Evolutionary conservation across 2,888 invertebrate genomes (phyloP), one percentile per base, ranked within the genome.

Genomic region (Xylophagus ater): DNA sequence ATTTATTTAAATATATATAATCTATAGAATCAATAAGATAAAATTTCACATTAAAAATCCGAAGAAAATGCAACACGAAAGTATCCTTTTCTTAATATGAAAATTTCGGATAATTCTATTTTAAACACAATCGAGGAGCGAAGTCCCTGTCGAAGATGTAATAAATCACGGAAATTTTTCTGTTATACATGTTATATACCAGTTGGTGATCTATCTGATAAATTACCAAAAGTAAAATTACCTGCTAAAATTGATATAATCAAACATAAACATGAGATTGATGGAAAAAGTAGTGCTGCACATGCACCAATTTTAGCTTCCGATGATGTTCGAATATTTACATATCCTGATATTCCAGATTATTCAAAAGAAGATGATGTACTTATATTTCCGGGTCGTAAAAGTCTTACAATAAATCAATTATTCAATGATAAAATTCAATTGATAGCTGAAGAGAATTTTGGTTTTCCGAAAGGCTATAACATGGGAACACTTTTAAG

Each of bases 231-330:
- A 39, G 75, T 93, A 14, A 74, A 76, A 67, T 67, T 97, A 17
- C 96, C 96, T 3, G 62, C 96, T 8, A 78, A 85, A 61, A 79
- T 98, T 26, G 94, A 96, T 57, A 88, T 98, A 32, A 87, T 98
- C 34, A 97, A 96, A 61, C 96, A 98, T 59, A 78, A 76, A 41
- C 74, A 78, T 58, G 97, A 98, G 72, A 86, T 89, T 38, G 92
- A 92, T 65, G 94, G 96, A 0, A 97, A 97, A 69, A 93, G 93
- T 58, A 97, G 96, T 14, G 86, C 94, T 4, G 77, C 83, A 14
- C 97, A 97, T 69, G 96, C 93, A 24, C 84, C 85, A 34, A 75
- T 97, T 7, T 65, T 97, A 46, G 86, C 94, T 4, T 80, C 86
- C 1, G 69, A 78, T 28, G 76, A 87, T 65, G 87, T 93, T 2